These are phyloP conservation scores for Nyctereutes procyonoides DNA, from an alignment of 2,113 vertebrate species.

Conservation along the genomic window DNA sequence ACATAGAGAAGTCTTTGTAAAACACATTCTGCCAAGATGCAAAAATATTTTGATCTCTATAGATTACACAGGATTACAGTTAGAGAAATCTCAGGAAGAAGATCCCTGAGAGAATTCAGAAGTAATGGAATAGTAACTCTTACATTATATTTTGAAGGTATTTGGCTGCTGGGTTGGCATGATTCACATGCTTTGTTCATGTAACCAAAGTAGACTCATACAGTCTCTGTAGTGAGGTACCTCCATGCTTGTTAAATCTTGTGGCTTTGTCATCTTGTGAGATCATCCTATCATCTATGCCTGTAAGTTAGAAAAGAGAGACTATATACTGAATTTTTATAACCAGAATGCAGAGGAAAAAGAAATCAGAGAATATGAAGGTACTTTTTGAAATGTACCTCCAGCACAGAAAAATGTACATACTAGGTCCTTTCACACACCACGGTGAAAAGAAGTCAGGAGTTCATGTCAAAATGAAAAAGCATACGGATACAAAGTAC, in stretches of 20 bases:
- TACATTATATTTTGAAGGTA: neutral
- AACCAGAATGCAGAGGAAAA: neutral
- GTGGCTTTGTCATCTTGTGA: neutral
- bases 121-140: neutral
- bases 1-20: neutral
- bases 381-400: neutral
- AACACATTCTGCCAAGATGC: neutral
- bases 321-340: neutral
- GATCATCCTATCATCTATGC: neutral
- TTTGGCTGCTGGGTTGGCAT: neutral
- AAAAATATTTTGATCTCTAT: neutral
- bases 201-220: rapidly evolving
- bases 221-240: neutral
- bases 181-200: neutral
- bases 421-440: neutral
- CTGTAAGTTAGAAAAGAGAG: neutral
- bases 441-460: neutral
- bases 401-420: neutral
- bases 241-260: neutral
- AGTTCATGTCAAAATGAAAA: neutral
- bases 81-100: neutral
- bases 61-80: neutral
- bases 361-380: neutral
- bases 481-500: neutral
- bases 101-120: neutral